Base-by-base conservation (phyloP, 2,113 vertebrate genomes). In the Puntigrus tetrazona region DNA sequence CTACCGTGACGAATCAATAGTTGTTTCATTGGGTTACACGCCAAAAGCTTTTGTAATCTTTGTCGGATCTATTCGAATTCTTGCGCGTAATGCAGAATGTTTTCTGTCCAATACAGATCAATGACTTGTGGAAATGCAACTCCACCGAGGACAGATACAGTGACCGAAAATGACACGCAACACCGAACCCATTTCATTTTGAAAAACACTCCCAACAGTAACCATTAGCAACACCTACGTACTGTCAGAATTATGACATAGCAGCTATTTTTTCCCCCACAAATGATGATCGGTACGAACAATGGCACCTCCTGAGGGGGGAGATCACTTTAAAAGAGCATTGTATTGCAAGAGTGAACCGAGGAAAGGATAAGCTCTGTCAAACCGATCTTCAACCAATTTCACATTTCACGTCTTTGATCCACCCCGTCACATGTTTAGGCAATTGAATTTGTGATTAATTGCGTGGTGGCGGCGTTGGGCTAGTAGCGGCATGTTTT, bases 391-490 rank as follows among this genome's bases (percentile, higher is more conserved):
- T 67, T 67, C 74, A 81, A 73, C 70, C 82, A 78, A 25, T 86
- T 85, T 85, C 77, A 45, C 83, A 43, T 81, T 78, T 86, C 70
- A 67, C 4, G 31, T 67, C 86, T 84, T 84, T 85, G 76, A 83
- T 84, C 59, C 81, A 16, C 14, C 63, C 61, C 81, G 59, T 89
- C 88, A 86, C 76, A 86, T 89, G 83, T 86, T 87, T 78, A 76
- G 86, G 61, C 86, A 84, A 87, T 87, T 89, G 88, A 85, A 81
- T 89, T 89, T 87, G 84, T 86, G 84, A 86, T 89, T 89, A 89
- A 87, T 89, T 87, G 84, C 50, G 29, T 25, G 36, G 73, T 36
- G 86, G 52, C 84, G 41, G 61, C 41, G 85, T 36, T 36, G 14
- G 76, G 83, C 70, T 83, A 36, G 75, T 75, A 34, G 34, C 22